Conservation (phyloP, 2,797 vertebrate genomes). For the Nyctibius grandis region DNA sequence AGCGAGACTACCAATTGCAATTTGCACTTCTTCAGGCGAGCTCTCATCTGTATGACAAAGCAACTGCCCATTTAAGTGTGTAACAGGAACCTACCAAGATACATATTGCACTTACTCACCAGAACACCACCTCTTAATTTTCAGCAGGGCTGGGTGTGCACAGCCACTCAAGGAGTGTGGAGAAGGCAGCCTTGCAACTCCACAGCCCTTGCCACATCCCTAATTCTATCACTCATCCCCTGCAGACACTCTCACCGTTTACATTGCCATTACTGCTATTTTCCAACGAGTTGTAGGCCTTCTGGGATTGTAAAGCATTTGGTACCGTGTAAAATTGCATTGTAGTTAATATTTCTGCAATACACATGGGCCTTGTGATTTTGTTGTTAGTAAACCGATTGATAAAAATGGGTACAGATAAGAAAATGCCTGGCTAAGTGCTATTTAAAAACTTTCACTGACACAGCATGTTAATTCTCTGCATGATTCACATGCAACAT, state of each 20-base stretch:
- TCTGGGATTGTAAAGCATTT: background rate
- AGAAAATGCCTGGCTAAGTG: background rate
- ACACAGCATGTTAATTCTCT: background rate
- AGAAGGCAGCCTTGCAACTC: background rate
- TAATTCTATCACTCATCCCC: background rate
- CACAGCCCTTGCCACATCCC: background rate
- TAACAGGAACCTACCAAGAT: background rate
- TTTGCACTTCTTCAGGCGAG: background rate
- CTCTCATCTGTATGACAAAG: rapidly evolving
- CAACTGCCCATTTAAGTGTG: background rate
- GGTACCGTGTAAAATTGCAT: background rate
- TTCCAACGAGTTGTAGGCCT: background rate
- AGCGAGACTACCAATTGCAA: background rate
- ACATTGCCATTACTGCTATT: background rate
- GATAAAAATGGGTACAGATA: background rate
- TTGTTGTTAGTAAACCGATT: background rate
- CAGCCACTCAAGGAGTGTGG: background rate
- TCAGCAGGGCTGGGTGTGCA: background rate
- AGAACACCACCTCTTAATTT: background rate
- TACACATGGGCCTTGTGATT: background rate
- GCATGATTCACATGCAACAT: background rate
- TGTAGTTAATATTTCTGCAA: background rate
- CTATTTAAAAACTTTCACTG: background rate
- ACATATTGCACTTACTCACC: background rate
- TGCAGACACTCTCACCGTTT: background rate